A percentile compares a stretch with the other conserved stretches of the same genome.
Conservation (phyloP, 1,140 invertebrate genomes). For the Heliconius hermathena region DNA sequence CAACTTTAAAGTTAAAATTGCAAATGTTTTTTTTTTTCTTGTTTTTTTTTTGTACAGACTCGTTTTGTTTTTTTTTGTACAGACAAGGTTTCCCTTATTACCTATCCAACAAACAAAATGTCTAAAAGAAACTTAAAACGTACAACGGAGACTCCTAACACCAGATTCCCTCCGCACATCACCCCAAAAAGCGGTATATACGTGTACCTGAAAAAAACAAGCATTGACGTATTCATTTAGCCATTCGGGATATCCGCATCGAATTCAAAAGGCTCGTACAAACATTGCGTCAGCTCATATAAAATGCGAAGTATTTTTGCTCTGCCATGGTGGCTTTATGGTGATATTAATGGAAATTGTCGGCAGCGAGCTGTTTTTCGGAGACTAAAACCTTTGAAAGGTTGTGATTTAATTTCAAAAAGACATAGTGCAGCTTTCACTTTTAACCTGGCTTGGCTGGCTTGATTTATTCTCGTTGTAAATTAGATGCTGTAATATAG, state of each 20-base stretch:
- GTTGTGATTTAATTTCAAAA: not conserved
- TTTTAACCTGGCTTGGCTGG: not conserved
- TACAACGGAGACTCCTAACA: not conserved
- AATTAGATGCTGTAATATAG: too few relatives aligned
- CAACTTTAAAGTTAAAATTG: too few relatives aligned
- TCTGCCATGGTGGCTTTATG: slow-evolving; percentile 17
- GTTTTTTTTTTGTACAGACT: too few relatives aligned
- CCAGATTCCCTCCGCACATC: not conserved
- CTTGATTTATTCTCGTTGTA: too few relatives aligned
- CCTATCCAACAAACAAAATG: not conserved
- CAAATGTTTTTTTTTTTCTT: too few relatives aligned
- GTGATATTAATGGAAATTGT: slow-evolving; percentile 29
- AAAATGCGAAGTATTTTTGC: slow-evolving; percentile 29
- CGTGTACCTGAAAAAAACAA: not conserved
- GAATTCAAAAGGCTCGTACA: slow-evolving; percentile 25
- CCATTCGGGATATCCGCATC: slow-evolving; percentile 26
- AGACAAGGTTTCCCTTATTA: too few relatives aligned
- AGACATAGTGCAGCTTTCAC: slow-evolving; percentile 1
- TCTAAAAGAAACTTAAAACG: too few relatives aligned
- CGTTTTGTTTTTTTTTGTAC: too few relatives aligned
- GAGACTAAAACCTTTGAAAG: slow-evolving; percentile 18
- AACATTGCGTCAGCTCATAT: slow-evolving; percentile 36
- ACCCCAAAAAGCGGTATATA: not conserved
- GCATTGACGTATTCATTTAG: slow-evolving; percentile 30
- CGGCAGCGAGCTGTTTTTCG: slow-evolving; percentile 27